These are phyloP conservation scores for Procavia capensis DNA, from an alignment of 2,113 vertebrate genomes.

Conservation along the genomic window DNA sequence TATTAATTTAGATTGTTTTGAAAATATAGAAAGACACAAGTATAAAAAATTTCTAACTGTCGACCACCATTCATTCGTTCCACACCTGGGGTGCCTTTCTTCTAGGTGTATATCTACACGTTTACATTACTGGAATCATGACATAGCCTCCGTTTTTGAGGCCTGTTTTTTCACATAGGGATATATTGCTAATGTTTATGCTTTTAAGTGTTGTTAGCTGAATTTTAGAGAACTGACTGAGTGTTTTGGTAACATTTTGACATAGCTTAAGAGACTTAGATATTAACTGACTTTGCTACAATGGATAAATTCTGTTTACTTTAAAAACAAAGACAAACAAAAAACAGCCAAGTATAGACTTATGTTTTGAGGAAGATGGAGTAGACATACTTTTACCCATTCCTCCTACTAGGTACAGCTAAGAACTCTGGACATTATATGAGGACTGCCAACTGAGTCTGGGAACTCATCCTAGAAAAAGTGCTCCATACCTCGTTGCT, in stretches of 20 bases:
- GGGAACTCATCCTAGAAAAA: no score
- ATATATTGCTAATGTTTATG: not conserved
- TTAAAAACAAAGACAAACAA: not conserved
- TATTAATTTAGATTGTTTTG: not conserved
- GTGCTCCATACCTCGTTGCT: no score
- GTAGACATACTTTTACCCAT: not conserved
- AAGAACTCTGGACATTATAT: not conserved
- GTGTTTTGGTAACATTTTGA: conserved; percentile 21
- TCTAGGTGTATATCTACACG: no score
- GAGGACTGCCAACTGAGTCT: no score
- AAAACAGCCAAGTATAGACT: not conserved
- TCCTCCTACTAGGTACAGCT: not conserved
- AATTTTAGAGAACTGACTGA: conserved; percentile 2
- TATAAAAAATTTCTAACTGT: not conserved
- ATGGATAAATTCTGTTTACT: not conserved
- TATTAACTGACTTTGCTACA: not conserved
- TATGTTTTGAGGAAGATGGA: not conserved
- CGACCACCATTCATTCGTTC: not conserved
- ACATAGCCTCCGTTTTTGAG: not conserved
- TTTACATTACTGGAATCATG: not conserved
- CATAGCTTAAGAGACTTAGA: not conserved
- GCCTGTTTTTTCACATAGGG: not conserved
- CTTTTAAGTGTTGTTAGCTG: not conserved
- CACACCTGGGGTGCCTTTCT: not conserved
- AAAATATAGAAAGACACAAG: not conserved